These are phyloP conservation scores for Gerris buenoi DNA, from an alignment of 1,140 invertebrate genomes.

Conservation along the genomic window DNA sequence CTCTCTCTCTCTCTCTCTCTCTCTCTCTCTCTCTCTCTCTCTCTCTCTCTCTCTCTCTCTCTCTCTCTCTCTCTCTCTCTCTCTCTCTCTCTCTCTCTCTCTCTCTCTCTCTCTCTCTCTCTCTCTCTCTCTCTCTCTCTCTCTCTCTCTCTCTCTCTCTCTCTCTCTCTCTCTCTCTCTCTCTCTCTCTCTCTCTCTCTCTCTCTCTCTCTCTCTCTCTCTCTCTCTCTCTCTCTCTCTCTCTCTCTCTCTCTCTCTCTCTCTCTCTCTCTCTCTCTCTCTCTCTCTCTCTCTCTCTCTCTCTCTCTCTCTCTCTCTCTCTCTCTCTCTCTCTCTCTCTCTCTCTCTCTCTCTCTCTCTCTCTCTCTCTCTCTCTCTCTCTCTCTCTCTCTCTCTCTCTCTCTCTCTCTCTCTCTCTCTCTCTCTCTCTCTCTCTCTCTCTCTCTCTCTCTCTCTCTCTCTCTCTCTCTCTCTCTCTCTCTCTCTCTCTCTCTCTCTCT, in stretches of 20 bases:
- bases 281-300: constrained; percentile 1
- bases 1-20: constrained; percentile 5
- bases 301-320: constrained; percentile 3
- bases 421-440: constrained; percentile 3
- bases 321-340: constrained; percentile 3
- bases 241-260: constrained; percentile 2
- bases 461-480: constrained; percentile 3
- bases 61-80: constrained; percentile 2
- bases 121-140: constrained; percentile 2
- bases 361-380: constrained; percentile 5
- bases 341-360: constrained; percentile 5
- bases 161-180: constrained; percentile 3
- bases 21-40: constrained; percentile 5
- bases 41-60: constrained; percentile 3
- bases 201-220: constrained; percentile 3
- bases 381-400: constrained; percentile 3
- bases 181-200: constrained; percentile 2
- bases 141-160: constrained; percentile 3
- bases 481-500: constrained; percentile 1
- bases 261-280: constrained; percentile 2
- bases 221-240: constrained; percentile 3
- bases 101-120: constrained; percentile 3
- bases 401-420: constrained; percentile 5
- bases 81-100: constrained; percentile 3
- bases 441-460: constrained; percentile 2